These are phyloP conservation scores for Drosophila picticornis DNA, from an alignment of 2,888 invertebrate species.

Conservation along the genomic window DNA sequence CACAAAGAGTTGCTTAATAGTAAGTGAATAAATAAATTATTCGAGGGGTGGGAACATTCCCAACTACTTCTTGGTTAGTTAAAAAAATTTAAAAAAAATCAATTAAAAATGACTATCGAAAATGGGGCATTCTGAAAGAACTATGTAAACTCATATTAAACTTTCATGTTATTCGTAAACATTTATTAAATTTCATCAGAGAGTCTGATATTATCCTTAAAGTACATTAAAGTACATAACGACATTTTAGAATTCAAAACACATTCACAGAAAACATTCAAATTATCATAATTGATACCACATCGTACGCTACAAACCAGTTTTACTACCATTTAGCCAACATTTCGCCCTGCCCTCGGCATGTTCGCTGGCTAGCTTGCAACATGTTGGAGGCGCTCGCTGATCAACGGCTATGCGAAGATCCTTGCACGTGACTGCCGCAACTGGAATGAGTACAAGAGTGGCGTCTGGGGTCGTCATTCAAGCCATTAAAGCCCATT, in stretches of 20 bases:
- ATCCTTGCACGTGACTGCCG: slow-evolving; percentile 49
- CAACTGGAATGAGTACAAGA: slow-evolving; percentile 16
- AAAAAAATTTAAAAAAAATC: neutral
- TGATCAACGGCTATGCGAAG: slow-evolving; percentile 24
- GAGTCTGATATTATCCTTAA: neutral
- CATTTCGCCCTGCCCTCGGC: slow-evolving; percentile 21
- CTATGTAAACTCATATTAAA: neutral
- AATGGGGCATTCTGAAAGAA: neutral
- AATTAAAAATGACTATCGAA: neutral
- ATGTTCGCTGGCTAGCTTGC: slow-evolving; percentile 19
- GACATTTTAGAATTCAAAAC: neutral
- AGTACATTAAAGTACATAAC: neutral
- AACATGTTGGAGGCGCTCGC: slow-evolving; percentile 52
- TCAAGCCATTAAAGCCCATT: slow-evolving; percentile 52
- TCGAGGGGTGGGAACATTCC: neutral
- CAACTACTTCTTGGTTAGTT: neutral
- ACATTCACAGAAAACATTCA: neutral
- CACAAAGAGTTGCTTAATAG: neutral
- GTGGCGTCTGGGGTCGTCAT: slow-evolving; percentile 28
- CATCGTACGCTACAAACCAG: neutral
- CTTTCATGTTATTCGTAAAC: neutral
- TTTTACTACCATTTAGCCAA: neutral
- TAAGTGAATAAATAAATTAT: neutral
- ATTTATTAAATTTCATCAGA: neutral
- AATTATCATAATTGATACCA: neutral